Percentiles rank a stretch among this genome's conserved stretches.
phyloP scores from a whole-genome alignment of 1,140 invertebrate genomes.

The Diorhabda elongata region DNA sequence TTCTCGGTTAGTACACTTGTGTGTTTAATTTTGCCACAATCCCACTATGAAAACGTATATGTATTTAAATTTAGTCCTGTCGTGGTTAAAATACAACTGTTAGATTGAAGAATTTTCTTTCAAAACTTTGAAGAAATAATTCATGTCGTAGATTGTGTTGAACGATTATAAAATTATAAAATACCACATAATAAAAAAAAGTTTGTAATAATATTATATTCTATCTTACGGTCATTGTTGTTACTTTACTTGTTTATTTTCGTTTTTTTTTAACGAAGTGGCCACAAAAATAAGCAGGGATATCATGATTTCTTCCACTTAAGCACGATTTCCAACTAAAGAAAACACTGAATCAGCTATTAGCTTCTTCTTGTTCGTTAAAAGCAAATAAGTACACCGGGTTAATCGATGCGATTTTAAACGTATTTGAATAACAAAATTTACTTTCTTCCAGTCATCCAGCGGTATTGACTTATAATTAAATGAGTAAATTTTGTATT shows the following conservation, averaged over 20 bases:
- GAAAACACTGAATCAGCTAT: conserved; percentile 13
- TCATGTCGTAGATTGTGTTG: too few species aligned
- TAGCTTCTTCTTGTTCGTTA: conserved; percentile 15
- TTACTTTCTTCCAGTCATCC: not conserved
- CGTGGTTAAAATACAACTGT: too few species aligned
- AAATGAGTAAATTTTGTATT: conserved; percentile 4
- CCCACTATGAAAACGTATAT: too few species aligned
- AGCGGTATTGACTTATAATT: conserved; percentile 10
- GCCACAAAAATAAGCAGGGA: not conserved
- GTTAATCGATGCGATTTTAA: conserved; percentile 14
- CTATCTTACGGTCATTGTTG: too few species aligned
- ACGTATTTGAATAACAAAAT: conserved; percentile 13
- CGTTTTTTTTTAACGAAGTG: not conserved
- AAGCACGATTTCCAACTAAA: conserved; percentile 16
- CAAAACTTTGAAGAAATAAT: too few species aligned
- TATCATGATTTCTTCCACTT: conserved; percentile 14
- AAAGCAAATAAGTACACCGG: conserved; percentile 8
- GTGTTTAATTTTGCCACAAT: too few species aligned
- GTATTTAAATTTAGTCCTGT: too few species aligned
- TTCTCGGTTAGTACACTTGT: too few species aligned
- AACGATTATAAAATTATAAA: too few species aligned
- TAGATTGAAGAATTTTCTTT: too few species aligned
- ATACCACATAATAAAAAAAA: too few species aligned
- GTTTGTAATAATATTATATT: too few species aligned
- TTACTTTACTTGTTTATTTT: not conserved